Evolutionary conservation across 1,140 invertebrate species (phyloP).

Genomic region (Caerostris extrusa): DNA sequence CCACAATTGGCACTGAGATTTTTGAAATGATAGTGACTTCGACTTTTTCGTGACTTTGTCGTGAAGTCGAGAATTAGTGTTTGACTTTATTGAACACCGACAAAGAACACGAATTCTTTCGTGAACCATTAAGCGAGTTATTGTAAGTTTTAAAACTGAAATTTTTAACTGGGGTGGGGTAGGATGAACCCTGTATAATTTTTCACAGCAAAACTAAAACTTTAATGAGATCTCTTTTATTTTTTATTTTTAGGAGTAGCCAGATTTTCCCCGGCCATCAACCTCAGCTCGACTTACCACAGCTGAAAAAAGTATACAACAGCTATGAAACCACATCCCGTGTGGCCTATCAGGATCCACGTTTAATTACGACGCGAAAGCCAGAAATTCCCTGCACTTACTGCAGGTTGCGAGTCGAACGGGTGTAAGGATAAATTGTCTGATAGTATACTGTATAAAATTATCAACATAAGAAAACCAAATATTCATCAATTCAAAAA

Average conservation of each 20-base stretch:
- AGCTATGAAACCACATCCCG: slow-evolving; percentile 48
- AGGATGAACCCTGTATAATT: too few species aligned
- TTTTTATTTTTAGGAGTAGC: slow-evolving; percentile 14
- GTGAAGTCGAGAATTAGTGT: too few species aligned
- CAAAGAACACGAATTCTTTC: too few species aligned
- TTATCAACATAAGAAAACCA: background rate
- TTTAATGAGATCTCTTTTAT: background rate
- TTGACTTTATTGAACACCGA: too few species aligned
- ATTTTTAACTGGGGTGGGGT: too few species aligned
- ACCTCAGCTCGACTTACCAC: slow-evolving; percentile 29
- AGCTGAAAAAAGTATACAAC: slow-evolving; percentile 42
- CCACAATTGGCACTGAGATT: too few species aligned
- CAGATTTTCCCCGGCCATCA: slow-evolving; percentile 53
- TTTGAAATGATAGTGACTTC: too few species aligned
- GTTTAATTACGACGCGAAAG: background rate
- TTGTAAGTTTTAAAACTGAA: too few species aligned
- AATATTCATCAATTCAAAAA: background rate
- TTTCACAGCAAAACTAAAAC: too few species aligned
- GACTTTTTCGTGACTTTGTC: too few species aligned
- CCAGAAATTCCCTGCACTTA: background rate
- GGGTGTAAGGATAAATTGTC: background rate
- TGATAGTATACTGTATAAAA: background rate
- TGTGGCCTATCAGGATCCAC: slow-evolving; percentile 44
- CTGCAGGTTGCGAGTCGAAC: background rate
- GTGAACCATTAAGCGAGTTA: too few species aligned